Conservation (phyloP, 2,113 vertebrate genomes). For the Pagrus major region DNA sequence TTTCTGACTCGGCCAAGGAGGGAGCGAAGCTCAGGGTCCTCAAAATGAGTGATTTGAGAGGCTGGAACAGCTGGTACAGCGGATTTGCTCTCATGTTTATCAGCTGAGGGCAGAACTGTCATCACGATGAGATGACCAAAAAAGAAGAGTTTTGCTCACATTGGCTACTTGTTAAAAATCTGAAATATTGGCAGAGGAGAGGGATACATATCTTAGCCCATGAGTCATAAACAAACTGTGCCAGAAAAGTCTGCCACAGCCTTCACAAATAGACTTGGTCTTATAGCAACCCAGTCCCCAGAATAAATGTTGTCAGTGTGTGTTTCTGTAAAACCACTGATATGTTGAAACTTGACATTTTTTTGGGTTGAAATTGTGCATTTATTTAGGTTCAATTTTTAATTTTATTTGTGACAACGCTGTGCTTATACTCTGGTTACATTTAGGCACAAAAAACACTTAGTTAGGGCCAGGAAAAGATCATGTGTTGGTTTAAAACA, state of each 20-base stretch:
- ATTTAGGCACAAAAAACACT: too few species aligned
- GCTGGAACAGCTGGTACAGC: conserved; percentile 67
- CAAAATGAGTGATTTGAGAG: conserved; percentile 67
- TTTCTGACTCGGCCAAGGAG: conserved; percentile 62
- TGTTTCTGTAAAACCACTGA: too few species aligned
- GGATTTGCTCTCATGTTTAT: conserved; percentile 71
- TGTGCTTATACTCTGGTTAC: too few species aligned
- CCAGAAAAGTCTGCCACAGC: background rate
- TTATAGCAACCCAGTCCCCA: too few species aligned
- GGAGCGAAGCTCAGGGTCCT: conserved; percentile 46
- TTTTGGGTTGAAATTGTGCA: too few species aligned
- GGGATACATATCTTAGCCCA: background rate
- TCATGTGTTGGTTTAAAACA: too few species aligned
- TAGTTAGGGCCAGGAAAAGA: too few species aligned
- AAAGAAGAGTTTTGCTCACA: conserved; percentile 42
- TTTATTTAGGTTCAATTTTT: too few species aligned
- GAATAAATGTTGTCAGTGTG: too few species aligned
- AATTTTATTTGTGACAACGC: too few species aligned
- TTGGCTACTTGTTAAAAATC: conserved; percentile 28
- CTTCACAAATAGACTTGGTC: background rate
- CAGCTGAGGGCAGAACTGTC: conserved; percentile 49
- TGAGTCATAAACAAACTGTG: conserved; percentile 8
- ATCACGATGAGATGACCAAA: conserved; percentile 40
- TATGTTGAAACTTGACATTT: too few species aligned
- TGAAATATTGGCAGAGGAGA: conserved; percentile 21